Evolutionary conservation across 2,888 invertebrate genomes (phyloP), one percentile per base, ranked within the genome.

Genomic region (Gymnoscelis rufifasciata): DNA sequence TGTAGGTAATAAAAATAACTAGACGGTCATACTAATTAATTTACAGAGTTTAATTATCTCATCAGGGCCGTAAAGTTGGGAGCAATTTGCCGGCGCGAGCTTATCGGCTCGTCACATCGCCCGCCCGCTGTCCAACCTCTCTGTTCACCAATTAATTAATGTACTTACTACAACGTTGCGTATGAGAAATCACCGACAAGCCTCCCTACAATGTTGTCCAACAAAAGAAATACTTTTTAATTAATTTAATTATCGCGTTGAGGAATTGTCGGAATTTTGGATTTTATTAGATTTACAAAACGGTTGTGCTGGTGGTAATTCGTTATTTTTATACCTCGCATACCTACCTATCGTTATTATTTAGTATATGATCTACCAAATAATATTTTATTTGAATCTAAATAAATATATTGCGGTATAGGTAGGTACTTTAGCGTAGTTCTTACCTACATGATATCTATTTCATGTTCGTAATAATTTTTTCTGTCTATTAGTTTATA

Each of bases 11-110:
- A 75, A 78, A 79, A 78, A 71, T 74, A 75, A 77, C 72, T 75
- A 75, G 76, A 60, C 69, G 72, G 68, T 64, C 71, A 73, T 75
- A 77, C 74, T 80, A 84, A 84, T 86, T 83, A 84, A 83, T 83
- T 80, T 83, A 79, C 73, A 67, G 72, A 74, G 69, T 77, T 78
- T 86, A 84, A 87, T 86, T 84, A 83, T 80, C 82, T 82, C 82
- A 79, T 86, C 83, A 81, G 68, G 66, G 69, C 70, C 65, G 72
- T 72, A 68, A 71, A 74, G 72, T 71, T 68, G 71, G 71, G 77
- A 71, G 71, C 74, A 80, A 70, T 78, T 79, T 71, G 74, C 73
- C 66, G 66, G 66, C 58, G 59, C 56, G 59, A 15, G 70, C 73
- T 80, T 86, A 84, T 86, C 86, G 67, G 66, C 64, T 70, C 80